Conservation (phyloP, 1,140 invertebrate genomes). For the Bombus terrestris region DNA sequence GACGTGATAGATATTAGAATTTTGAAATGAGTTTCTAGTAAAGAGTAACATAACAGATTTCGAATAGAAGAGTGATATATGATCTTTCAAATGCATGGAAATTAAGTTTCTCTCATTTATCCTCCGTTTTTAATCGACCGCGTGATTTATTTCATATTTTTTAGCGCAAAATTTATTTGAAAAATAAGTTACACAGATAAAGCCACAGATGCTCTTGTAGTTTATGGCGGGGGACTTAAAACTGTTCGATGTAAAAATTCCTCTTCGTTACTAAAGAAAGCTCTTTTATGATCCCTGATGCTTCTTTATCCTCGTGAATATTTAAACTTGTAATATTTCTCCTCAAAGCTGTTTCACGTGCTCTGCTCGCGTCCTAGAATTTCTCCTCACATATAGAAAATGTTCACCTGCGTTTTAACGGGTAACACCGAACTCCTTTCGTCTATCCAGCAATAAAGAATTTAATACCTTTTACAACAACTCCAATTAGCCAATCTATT, state of each 20-base stretch:
- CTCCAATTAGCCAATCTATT: constrained; percentile 13
- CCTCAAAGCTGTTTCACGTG: not conserved
- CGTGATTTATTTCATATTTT: not conserved
- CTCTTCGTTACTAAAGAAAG: not conserved
- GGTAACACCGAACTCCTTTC: not conserved
- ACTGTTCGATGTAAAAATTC: constrained; percentile 3
- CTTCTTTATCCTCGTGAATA: not conserved
- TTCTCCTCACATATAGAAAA: not conserved
- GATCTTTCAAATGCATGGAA: not conserved
- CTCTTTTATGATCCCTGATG: not conserved
- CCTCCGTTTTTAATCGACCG: not conserved
- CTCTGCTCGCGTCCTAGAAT: no score
- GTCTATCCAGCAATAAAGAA: not conserved
- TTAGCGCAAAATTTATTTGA: not conserved
- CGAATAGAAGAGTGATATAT: not conserved
- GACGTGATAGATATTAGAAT: no score
- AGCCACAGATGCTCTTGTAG: not conserved
- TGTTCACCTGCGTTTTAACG: not conserved
- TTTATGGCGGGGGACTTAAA: not conserved
- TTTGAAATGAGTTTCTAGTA: no score
- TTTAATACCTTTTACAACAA: not conserved
- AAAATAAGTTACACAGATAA: not conserved
- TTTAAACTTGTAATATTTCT: constrained; percentile 11
- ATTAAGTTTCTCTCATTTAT: not conserved
- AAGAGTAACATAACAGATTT: not conserved